phyloP scores from a whole-genome alignment of 2,797 vertebrate genomes.

The Hafferia zeledoni region DNA sequence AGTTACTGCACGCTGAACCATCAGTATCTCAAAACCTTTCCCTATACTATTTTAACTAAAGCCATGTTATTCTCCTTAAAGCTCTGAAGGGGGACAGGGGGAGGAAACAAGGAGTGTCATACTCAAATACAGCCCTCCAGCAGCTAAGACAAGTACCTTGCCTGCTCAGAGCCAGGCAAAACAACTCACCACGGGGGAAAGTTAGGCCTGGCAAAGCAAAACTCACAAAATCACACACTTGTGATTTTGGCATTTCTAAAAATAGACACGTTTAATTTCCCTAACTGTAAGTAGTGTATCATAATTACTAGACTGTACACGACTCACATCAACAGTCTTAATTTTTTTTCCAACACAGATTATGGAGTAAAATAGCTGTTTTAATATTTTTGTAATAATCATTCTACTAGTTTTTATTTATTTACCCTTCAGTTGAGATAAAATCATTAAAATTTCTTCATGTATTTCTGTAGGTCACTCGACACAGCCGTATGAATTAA shows the following conservation, averaged over 20 bases:
- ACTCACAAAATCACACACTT: neutral
- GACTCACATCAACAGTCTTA: neutral
- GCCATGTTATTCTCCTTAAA: neutral
- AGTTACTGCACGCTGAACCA: neutral
- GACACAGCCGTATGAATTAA: neutral
- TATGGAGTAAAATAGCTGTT: neutral
- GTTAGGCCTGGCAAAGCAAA: neutral
- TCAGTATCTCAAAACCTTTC: neutral
- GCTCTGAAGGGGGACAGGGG: accelerated
- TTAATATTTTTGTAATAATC: neutral
- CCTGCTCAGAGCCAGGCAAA: neutral
- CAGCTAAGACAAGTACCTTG: neutral
- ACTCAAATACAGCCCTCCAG: neutral
- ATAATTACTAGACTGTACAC: neutral
- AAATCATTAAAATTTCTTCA: neutral
- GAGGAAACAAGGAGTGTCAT: neutral
- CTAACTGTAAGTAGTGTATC: neutral
- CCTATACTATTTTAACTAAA: neutral
- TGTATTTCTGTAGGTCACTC: neutral
- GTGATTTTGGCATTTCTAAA: neutral
- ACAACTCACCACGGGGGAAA: neutral
- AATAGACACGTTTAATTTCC: neutral
- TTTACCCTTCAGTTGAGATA: neutral
- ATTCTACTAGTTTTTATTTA: neutral
- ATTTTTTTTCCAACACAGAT: neutral